Percentiles rank a stretch among this genome's conserved stretches.
Conservation (phyloP, 2,113 vertebrate species). For the Spea bombifrons region DNA sequence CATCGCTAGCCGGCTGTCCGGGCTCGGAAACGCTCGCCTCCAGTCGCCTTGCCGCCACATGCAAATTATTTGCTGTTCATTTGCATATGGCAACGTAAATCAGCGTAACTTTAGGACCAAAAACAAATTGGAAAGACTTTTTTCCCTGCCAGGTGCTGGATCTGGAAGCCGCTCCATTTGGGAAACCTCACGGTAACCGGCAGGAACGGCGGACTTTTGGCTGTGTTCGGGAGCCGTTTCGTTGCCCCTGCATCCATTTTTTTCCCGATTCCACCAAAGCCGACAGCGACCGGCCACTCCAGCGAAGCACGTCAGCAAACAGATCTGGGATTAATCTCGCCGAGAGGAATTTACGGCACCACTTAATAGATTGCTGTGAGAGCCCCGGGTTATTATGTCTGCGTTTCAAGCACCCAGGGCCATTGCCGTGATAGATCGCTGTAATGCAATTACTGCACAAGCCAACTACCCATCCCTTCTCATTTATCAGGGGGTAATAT, state of each 20-base stretch:
- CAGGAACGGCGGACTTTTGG: too few species aligned
- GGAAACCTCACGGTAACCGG: too few species aligned
- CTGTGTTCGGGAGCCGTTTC: background rate
- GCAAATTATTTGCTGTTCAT: too few species aligned
- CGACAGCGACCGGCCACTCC: background rate
- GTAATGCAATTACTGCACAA: constrained; percentile 28
- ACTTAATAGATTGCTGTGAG: constrained; percentile 34
- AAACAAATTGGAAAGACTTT: too few species aligned
- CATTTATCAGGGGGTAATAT: background rate
- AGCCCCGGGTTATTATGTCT: constrained; percentile 34
- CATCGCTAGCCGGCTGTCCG: too few species aligned
- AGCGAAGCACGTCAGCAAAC: constrained; percentile 1
- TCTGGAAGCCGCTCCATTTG: too few species aligned
- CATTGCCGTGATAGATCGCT: constrained; percentile 4
- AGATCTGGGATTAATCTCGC: constrained; percentile 38
- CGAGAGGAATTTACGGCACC: constrained; percentile 33
- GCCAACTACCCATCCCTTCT: background rate
- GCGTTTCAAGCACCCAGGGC: constrained; percentile 10
- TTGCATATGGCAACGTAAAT: too few species aligned
- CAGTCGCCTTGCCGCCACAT: too few species aligned
- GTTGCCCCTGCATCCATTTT: background rate
- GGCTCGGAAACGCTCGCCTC: too few species aligned
- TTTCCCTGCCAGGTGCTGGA: too few species aligned
- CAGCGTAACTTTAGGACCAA: too few species aligned
- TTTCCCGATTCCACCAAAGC: background rate